Conservation (phyloP, 2,797 vertebrate species). For the Dendrocincla tyrannina region DNA sequence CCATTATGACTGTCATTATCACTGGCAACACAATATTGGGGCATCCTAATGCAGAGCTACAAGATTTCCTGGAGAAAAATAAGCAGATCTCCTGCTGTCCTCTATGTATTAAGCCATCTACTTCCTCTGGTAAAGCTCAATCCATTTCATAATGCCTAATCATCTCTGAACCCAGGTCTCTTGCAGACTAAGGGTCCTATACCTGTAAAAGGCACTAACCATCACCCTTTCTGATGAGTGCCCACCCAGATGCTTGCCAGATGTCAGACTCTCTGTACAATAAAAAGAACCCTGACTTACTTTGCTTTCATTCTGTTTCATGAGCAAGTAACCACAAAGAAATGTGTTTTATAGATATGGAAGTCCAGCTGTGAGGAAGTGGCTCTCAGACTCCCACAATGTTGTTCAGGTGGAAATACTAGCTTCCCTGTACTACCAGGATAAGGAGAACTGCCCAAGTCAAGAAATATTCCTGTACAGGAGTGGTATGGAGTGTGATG, state of each 20-base stretch:
- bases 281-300: not conserved
- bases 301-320: conserved; percentile 11
- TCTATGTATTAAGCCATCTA: not conserved
- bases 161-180: not conserved
- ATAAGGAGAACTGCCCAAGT: not conserved
- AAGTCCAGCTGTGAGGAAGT: not conserved
- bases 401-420: not conserved
- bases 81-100: not conserved
- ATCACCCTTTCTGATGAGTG: not conserved
- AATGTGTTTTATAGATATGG: conserved; percentile 8
- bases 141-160: not conserved
- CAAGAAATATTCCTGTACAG: not conserved
- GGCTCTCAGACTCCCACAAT: not conserved
- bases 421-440: not conserved
- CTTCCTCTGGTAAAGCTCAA: not conserved
- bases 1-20: not conserved
- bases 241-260: conserved; percentile 25
- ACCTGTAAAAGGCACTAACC: conserved; percentile 24
- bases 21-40: not conserved
- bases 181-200: not conserved
- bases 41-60: not conserved
- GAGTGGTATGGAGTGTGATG: not conserved
- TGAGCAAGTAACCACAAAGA: not conserved
- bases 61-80: not conserved
- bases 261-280: not conserved